Evolutionary conservation across 2,888 invertebrate species (phyloP), one percentile per base, ranked within the genome.

Genomic region (Sminthurinus aureus): DNA sequence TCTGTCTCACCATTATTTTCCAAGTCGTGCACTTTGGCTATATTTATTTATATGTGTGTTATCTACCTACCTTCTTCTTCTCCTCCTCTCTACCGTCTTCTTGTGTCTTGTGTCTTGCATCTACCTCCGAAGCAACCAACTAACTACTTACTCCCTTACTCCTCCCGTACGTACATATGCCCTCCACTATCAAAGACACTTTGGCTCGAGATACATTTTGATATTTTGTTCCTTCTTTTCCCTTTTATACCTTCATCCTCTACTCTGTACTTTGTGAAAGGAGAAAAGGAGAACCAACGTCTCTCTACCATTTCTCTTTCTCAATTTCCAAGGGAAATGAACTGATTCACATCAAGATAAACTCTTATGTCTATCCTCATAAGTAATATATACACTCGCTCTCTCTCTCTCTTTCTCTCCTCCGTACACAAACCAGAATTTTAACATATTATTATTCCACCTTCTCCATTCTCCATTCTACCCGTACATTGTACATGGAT

Each of bases 271-370:
- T 69, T 51, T 18, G 38, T n/a, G n/a, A n/a, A n/a, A n/a, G n/a
- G n/a, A n/a, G n/a, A n/a, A n/a, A n/a, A n/a, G n/a, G n/a, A n/a
- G n/a, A n/a, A n/a, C n/a, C n/a, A n/a, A 38, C 38, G 38, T 24
- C 74, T 76, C 58, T 51, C 50, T 75, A 78, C 81, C 84, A 85
- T 84, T 85, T 84, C 86, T 86, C 86, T 84, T 85, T 85, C 85
- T 84, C 84, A 85, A 85, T 86, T 86, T 85, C 85, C 86, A 86
- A 86, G 86, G 86, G 86, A 86, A 86, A 86, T 86, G 86, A 86
- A 86, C 86, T 84, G 86, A 86, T 86, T 86, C 83, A 83, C 84
- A 85, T 85, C 84, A 83, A 86, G 86, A 86, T 86, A 86, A 86
- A 86, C 85, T 83, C 84, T 79, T 81, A 79, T 82, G 82, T 85